Evolutionary conservation across 2,797 vertebrate species (phyloP).

Genomic region (Pitangus sulphuratus): DNA sequence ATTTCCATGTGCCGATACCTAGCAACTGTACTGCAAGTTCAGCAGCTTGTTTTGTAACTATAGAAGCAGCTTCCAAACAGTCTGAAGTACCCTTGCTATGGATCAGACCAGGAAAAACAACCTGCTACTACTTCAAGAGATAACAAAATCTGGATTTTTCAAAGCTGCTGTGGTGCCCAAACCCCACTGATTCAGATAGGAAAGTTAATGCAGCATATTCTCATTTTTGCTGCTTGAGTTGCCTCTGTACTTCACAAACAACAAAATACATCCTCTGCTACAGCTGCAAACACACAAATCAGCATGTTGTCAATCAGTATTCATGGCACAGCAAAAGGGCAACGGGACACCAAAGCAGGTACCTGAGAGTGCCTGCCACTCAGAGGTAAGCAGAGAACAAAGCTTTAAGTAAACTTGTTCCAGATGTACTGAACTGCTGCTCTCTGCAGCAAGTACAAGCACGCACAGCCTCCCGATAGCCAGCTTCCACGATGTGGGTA

Average conservation of each 20-base stretch:
- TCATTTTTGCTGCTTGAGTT: not conserved
- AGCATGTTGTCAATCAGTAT: not conserved
- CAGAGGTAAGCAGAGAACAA: not conserved
- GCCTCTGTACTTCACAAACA: not conserved
- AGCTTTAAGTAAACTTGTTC: not conserved
- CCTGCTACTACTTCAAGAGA: not conserved
- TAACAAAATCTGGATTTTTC: not conserved
- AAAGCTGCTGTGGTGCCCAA: not conserved
- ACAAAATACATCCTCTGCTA: not conserved
- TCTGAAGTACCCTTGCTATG: not conserved
- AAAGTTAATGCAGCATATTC: not conserved
- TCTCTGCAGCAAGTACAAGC: not conserved
- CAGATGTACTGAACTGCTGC: not conserved
- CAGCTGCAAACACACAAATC: not conserved
- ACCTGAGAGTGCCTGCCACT: not conserved
- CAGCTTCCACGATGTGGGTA: not conserved
- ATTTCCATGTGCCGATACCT: not conserved
- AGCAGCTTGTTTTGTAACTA: conserved; percentile 5
- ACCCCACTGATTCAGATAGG: not conserved
- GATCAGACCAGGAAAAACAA: not conserved
- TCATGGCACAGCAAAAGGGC: not conserved
- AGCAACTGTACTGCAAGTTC: conserved; percentile 4
- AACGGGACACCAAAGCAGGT: not conserved
- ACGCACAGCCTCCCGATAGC: not conserved
- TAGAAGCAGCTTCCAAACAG: not conserved